Conservation (phyloP, 2,113 vertebrate species). For the Willisornis vidua region DNA sequence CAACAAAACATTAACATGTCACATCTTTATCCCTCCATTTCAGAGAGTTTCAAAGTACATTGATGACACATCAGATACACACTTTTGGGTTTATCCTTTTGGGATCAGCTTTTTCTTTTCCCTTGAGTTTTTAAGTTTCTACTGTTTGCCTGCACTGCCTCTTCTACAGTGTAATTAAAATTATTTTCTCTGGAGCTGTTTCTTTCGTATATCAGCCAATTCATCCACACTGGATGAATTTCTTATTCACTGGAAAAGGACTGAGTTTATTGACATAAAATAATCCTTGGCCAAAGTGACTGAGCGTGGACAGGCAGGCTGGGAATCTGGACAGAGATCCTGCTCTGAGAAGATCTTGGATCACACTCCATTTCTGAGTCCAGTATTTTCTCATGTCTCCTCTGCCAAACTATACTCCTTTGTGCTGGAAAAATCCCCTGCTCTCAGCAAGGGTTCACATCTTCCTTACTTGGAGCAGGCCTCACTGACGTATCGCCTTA, state of each 20-base stretch:
- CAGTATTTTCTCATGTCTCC: slow-evolving; percentile 17
- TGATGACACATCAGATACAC: not conserved
- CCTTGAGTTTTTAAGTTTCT: slow-evolving; percentile 27
- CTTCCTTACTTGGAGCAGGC: slow-evolving; percentile 50
- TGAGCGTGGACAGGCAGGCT: not conserved
- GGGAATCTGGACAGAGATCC: slow-evolving; percentile 42
- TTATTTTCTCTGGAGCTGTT: slow-evolving; percentile 20
- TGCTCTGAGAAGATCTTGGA: slow-evolving; percentile 42
- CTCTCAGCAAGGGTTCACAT: slow-evolving; percentile 36
- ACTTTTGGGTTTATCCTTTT: not conserved
- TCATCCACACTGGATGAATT: slow-evolving; percentile 12
- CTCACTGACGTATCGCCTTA: not conserved
- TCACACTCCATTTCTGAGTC: not conserved
- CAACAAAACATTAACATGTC: not conserved
- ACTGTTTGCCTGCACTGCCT: not conserved
- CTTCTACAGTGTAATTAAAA: not conserved
- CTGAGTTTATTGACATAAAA: slow-evolving; percentile 39
- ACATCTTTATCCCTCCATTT: not conserved
- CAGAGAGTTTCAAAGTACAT: not conserved
- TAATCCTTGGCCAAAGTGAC: slow-evolving; percentile 33
- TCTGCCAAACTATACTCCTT: slow-evolving; percentile 19
- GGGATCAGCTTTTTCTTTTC: slow-evolving; percentile 19
- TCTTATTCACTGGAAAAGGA: slow-evolving; percentile 12
- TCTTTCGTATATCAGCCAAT: slow-evolving; percentile 6
- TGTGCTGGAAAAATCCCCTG: slow-evolving; percentile 29